These are phyloP conservation scores for Mallateleia sp. DNA, from an alignment of 2,888 invertebrate species.

Conservation along the genomic window DNA sequence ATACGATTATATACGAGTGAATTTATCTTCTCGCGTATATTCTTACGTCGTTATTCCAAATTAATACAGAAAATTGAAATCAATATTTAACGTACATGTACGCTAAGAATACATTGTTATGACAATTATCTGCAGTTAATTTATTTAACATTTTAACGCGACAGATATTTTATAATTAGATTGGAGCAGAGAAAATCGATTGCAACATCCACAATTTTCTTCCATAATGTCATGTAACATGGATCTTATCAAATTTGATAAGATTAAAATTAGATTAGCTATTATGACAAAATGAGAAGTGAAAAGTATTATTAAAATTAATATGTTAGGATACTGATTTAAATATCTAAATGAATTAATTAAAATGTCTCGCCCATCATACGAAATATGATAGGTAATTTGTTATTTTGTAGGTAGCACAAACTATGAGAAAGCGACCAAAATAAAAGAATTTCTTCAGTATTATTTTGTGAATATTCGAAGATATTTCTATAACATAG, in stretches of 20 bases:
- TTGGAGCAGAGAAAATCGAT: too few species aligned
- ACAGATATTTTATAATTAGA: neutral
- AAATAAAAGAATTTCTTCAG: neutral
- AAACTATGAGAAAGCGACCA: constrained; percentile 5
- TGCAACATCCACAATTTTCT: too few species aligned
- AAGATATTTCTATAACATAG: neutral
- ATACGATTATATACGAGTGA: constrained; percentile 22
- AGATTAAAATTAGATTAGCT: neutral
- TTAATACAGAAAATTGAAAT: neutral
- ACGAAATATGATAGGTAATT: constrained; percentile 1
- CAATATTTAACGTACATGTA: too few species aligned
- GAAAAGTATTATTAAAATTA: neutral
- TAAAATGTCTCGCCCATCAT: constrained; percentile 10
- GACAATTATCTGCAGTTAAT: too few species aligned
- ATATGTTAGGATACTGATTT: too few species aligned
- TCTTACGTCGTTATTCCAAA: neutral
- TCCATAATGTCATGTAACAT: too few species aligned
- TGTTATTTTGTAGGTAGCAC: constrained; percentile 53
- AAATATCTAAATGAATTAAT: too few species aligned
- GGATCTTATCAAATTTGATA: too few species aligned
- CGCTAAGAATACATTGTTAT: too few species aligned
- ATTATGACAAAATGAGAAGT: neutral
- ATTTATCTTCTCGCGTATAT: neutral
- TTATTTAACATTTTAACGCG: too few species aligned
- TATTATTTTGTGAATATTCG: neutral